Base-by-base conservation (phyloP, 2,888 invertebrate genomes). In the Pterostichus madidus region DNA sequence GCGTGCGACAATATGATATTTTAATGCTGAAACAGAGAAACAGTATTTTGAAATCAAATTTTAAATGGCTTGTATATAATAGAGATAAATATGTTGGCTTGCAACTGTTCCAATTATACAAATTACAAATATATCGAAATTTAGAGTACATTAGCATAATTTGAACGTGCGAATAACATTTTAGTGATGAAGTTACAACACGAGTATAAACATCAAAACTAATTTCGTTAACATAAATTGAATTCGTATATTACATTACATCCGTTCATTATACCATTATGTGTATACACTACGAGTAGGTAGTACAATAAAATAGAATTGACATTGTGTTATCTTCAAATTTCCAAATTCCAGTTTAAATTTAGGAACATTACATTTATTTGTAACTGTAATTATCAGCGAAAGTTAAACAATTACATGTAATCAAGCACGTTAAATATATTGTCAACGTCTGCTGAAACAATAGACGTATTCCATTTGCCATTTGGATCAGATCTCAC, bases 161-260 rank as follows among this genome's bases (percentile, higher is more conserved):
- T 71, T 17, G 10, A 17, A 15, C 17, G 68, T 44, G 17, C 68
- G 15, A 64, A 64, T 64, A 64, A 64, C 17, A 35, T 64, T 5
- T 39, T 64, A 64, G 64, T 64, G 64, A 64, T 11, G 11, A 39
- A 35, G 44, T 44, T 44, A 44, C 39, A 24, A 17, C 8, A 17
- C 3, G 15, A 15, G 68, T 17, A 71, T 71, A 71, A 71, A 71
- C 68, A 71, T 71, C 11, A 71, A 71, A 71, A 17, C 24, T 71
- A 71, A 71, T 44, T 71, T 71, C 10, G 44, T 39, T 71, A 44
- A 44, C 68, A 44, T 71, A 71, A 71, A 71, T 71, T 71, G 46
- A 71, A 44, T 44, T 71, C 11, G 17, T 46, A 17, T 71, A 71
- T 71, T 39, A n/a, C 15, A 39, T 44, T 71, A 71, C 68, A 39